Evolutionary conservation across 2,797 vertebrate species (phyloP), one percentile per base, ranked within the genome.

Genomic region (Zenarchopterus dispar): DNA sequence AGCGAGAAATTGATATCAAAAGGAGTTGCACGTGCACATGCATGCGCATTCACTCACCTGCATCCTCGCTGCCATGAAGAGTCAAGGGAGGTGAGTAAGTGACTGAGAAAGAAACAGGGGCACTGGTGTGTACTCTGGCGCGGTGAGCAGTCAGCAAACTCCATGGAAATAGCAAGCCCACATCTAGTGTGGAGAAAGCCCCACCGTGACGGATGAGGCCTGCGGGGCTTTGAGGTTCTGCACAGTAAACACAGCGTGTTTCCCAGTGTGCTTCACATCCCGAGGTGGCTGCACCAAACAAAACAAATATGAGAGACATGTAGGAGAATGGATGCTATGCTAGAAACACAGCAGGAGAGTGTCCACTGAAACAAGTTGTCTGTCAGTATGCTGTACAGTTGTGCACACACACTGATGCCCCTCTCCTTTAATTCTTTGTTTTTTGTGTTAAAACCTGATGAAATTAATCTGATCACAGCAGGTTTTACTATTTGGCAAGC

Each of bases 91-190:
- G 61, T 0, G 56, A 59, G 22, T 21, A 46, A 56, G 62, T 15
- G 71, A 61, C 65, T 66, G 52, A 55, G 64, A 65, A 21, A 66
- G 70, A 69, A 82, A 84, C 74, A 83, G 76, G 85, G 78, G 69
- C 65, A 70, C 72, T 68, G 76, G 78, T 85, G 88, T 88, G 88
- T 84, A 79, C 56, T 63, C 78, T 86, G 84, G 81, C 83, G 67
- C 73, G 46, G 55, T 7, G 49, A 60, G 61, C 51, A 6, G 77
- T 70, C 67, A 41, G 67, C 48, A 64, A 77, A 80, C 80, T 67
- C 75, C 53, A 15, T 73, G 75, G 70, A 84, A 84, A 86, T 70
- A 80, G 60, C 67, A 72, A 52, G 57, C 65, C 69, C 73, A 56
- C 58, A 77, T 84, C 62, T 69, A 66, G 78, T 59, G 64, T 63